These are phyloP conservation scores for Coptodon bakossiorum DNA, from an alignment of 2,113 vertebrate species.

Conservation along the genomic window DNA sequence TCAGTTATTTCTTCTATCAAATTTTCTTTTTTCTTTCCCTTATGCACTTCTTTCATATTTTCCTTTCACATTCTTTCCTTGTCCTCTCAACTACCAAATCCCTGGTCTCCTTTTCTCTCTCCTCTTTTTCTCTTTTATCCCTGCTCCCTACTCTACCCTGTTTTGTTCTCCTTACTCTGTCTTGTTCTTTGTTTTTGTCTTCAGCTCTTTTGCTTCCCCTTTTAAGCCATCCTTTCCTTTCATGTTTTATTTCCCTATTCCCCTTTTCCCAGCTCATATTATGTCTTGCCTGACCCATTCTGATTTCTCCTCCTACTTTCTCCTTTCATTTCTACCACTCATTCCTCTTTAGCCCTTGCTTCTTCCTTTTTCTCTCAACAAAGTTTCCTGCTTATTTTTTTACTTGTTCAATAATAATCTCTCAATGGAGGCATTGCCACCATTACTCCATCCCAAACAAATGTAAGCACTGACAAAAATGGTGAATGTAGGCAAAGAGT, in stretches of 20 bases:
- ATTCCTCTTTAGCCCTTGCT: not conserved
- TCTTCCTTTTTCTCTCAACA: not conserved
- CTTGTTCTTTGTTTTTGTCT: not conserved
- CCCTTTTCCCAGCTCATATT: not conserved
- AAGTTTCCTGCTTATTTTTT: not conserved
- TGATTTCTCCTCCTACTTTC: not conserved
- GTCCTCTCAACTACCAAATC: not conserved
- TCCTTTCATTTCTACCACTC: not conserved
- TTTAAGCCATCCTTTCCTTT: slow-evolving; percentile 9
- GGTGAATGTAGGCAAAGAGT: not conserved
- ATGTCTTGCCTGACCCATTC: not conserved
- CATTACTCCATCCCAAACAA: not conserved
- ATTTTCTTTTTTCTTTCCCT: not conserved
- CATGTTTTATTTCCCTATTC: slow-evolving; percentile 24
- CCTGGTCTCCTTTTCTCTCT: not conserved
- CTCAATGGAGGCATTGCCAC: not conserved
- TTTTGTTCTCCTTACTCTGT: not conserved
- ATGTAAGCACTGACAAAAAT: not conserved
- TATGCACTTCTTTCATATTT: not conserved
- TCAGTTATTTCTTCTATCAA: not conserved
- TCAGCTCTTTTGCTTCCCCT: not conserved
- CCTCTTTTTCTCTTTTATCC: not conserved
- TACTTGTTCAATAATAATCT: not conserved
- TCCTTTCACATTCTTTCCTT: not conserved
- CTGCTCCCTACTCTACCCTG: not conserved